Conservation (phyloP, 2,888 invertebrate species). For the Drosophila incognita region DNA sequence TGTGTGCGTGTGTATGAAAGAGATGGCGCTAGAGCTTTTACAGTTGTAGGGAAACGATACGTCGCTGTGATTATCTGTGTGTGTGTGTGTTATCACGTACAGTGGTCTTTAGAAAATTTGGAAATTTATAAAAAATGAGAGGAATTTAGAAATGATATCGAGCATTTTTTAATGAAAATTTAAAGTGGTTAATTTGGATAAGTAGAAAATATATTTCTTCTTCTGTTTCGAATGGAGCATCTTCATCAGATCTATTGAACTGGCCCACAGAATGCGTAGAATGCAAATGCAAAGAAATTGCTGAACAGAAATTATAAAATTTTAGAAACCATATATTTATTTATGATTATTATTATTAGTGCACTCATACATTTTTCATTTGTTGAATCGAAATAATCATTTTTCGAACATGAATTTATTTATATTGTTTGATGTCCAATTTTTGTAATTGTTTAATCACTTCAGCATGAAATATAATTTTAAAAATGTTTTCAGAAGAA, state of each 20-base stretch:
- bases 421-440: background rate
- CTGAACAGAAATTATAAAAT: background rate
- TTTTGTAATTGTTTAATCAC: background rate
- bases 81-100: slow-evolving; percentile 6
- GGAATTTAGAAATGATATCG: background rate
- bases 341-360: background rate
- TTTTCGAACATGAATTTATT: background rate
- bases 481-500: no score
- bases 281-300: background rate
- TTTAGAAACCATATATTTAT: fast-evolving
- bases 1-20: slow-evolving; percentile 46
- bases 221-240: background rate
- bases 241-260: background rate
- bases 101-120: slow-evolving; percentile 1
- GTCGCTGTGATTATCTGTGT: slow-evolving; percentile 20
- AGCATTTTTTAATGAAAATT: background rate
- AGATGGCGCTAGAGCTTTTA: slow-evolving; percentile 68
- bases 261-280: background rate
- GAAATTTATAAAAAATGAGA: background rate
- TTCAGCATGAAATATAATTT: no score
- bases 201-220: background rate
- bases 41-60: slow-evolving; percentile 28
- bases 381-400: background rate
- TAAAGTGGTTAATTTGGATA: background rate
- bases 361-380: background rate